Evolutionary conservation across 1,140 invertebrate species (phyloP), one percentile per base, ranked within the genome.

Genomic region (Bombyx mandarina): DNA sequence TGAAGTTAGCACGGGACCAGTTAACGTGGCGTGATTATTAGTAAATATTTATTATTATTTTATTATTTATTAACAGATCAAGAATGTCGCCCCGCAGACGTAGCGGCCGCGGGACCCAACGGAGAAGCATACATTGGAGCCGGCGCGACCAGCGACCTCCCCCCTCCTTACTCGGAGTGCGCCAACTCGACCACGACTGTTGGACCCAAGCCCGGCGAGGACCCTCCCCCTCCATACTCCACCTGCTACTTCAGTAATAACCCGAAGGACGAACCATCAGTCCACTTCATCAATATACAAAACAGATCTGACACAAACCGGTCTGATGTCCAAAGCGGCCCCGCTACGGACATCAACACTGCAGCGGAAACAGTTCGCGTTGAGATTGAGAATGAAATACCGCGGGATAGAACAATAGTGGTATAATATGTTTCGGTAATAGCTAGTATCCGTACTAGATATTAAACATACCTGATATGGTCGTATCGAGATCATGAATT

Each of bases 161-260:
- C 79, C 1, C 79, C 79, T 10, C 77, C 79, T 0, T 82, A 82
- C 60, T 77, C 73, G 4, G 73, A 66, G 43, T 74, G 68, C 60
- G 61, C 71, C 48, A 45, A 43, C 47, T n/a, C 12, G 9, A 58
- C 43, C 26, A 43, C 35, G 5, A 8, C 18, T 26, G 7, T 4
- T 10, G 44, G 18, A 52, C 22, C 54, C 2, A 62, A 65, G n/a
- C 47, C 43, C 7, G 45, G 54, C 56, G 62, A 54, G 10, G 48
- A 48, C n/a, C 72, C 77, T 0, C 78, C 78, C 0, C 79, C 77
- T 3, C 76, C 79, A 0, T 82, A 82, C 60, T 79, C 79, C n/a
- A 77, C 71, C 3, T 80, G 77, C 57, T 74, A 69, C 56, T 73
- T 80, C 7, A 58, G 69, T 4, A 58, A 65, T 10, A 70, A 71